Evolutionary conservation across 2,797 vertebrate genomes (phyloP).

Genomic region (Urophycis tenuis): DNA sequence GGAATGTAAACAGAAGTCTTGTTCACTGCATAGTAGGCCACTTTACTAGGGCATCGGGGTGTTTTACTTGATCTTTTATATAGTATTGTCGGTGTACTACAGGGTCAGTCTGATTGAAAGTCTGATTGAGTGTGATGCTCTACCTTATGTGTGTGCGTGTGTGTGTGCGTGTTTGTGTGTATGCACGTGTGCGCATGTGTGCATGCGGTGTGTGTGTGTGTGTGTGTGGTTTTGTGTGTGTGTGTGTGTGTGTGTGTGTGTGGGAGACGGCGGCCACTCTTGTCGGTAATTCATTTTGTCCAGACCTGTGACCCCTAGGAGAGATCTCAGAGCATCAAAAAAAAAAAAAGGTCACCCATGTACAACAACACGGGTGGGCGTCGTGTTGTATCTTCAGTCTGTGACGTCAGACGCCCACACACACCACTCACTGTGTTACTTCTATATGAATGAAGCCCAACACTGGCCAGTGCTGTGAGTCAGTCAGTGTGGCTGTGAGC

Average conservation of each 20-base stretch:
- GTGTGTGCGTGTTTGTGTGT: too few species aligned
- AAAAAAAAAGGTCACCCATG: neutral
- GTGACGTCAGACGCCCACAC: slow-evolving; percentile 21
- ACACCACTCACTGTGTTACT: slow-evolving; percentile 29
- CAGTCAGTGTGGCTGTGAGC: slow-evolving; percentile 29
- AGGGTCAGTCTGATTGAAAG: neutral
- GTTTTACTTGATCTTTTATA: too few species aligned
- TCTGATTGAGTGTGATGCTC: neutral
- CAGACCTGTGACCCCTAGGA: neutral
- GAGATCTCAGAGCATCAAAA: neutral
- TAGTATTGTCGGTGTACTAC: neutral
- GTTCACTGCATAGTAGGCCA: too few species aligned
- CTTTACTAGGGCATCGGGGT: too few species aligned
- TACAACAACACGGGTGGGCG: neutral
- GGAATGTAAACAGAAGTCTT: too few species aligned
- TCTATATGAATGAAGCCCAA: slow-evolving; percentile 19
- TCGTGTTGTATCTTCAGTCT: slow-evolving; percentile 7
- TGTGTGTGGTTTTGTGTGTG: too few species aligned
- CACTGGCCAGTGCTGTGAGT: slow-evolving; percentile 36
- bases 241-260: too few species aligned
- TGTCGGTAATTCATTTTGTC: neutral
- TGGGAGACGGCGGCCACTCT: neutral
- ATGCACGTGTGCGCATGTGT: too few species aligned
- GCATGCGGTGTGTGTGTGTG: too few species aligned
- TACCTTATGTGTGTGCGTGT: neutral